Percentiles rank a stretch among this genome's conserved stretches.
Evolutionary conservation across 2,113 vertebrate genomes (phyloP).

Genomic region (Gadus macrocephalus): DNA sequence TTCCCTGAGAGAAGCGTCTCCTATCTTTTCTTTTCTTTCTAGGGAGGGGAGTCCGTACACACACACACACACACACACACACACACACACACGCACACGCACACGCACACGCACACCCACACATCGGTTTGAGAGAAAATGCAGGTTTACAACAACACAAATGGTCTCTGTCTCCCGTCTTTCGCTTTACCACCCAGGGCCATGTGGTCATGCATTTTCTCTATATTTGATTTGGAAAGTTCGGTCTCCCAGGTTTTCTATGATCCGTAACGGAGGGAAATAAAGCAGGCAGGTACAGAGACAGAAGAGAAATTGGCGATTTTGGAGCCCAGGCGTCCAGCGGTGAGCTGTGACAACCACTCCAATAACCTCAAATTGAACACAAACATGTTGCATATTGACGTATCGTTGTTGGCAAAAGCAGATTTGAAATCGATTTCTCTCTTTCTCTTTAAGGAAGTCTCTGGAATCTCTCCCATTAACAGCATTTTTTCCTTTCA

Average conservation of each 20-base stretch:
- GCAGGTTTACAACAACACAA: neutral
- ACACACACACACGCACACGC: conserved; percentile 10
- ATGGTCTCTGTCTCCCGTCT: conserved; percentile 15
- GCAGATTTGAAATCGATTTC: too few species aligned
- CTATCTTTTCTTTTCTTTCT: too few species aligned
- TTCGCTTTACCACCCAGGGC: conserved; percentile 41
- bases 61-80: conserved; percentile 5
- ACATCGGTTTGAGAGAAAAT: neutral
- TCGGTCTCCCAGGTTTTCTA: conserved; percentile 34
- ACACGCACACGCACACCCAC: conserved; percentile 1
- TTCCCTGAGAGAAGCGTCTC: conserved; percentile 44
- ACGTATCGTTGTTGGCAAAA: too few species aligned
- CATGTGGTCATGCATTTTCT: conserved; percentile 52
- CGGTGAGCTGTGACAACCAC: conserved; percentile 25
- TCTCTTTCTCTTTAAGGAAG: too few species aligned
- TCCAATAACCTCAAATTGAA: conserved; percentile 19
- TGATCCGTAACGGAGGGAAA: conserved; percentile 45
- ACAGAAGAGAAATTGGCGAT: conserved; percentile 38
- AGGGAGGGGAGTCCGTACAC: too few species aligned
- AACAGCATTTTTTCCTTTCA: too few species aligned
- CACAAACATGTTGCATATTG: neutral
- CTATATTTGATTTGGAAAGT: conserved; percentile 37
- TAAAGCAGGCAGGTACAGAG: conserved; percentile 16
- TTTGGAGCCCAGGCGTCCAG: conserved; percentile 30
- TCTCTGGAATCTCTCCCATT: too few species aligned